A percentile compares a stretch with the other conserved stretches of the same genome.
Conservation (phyloP, 2,797 vertebrate genomes). For the Falco biarmicus region DNA sequence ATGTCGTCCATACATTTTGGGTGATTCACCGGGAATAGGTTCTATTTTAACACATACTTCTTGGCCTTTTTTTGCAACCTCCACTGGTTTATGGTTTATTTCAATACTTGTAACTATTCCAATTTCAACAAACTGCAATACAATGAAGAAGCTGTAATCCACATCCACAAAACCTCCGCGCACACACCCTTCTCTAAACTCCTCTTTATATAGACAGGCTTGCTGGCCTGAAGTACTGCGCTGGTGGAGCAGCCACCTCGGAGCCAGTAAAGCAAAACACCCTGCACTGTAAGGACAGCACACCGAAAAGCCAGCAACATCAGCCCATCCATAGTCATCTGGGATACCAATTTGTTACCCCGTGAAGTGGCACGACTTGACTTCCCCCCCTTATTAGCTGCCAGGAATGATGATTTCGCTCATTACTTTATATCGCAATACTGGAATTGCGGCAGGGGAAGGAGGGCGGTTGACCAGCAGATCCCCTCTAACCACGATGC, state of each 20-base stretch:
- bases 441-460: background rate
- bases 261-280: rapidly evolving
- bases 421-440: rapidly evolving
- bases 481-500: background rate
- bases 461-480: background rate
- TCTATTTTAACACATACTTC: conserved; percentile 98
- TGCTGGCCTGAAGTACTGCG: rapidly evolving
- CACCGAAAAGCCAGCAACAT: background rate
- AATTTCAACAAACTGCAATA: conserved; percentile 92
- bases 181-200: background rate
- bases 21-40: conserved; percentile 94
- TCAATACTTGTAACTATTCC: conserved; percentile 97
- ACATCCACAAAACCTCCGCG: background rate
- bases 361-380: background rate
- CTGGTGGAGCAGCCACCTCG: rapidly evolving
- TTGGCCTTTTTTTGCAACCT: conserved; percentile 94
- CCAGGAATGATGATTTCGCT: background rate
- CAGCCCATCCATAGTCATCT: background rate
- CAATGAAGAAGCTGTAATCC: background rate
- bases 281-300: rapidly evolving
- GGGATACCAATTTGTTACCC: background rate
- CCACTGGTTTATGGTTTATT: conserved; percentile 94
- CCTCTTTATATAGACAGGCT: background rate
- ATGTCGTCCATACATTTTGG: conserved; percentile 98
- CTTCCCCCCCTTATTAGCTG: background rate